Percentiles rank a stretch among this genome's conserved stretches.
phyloP scores from a whole-genome alignment of 2,888 invertebrate genomes.

The Machimus atricapillus region DNA sequence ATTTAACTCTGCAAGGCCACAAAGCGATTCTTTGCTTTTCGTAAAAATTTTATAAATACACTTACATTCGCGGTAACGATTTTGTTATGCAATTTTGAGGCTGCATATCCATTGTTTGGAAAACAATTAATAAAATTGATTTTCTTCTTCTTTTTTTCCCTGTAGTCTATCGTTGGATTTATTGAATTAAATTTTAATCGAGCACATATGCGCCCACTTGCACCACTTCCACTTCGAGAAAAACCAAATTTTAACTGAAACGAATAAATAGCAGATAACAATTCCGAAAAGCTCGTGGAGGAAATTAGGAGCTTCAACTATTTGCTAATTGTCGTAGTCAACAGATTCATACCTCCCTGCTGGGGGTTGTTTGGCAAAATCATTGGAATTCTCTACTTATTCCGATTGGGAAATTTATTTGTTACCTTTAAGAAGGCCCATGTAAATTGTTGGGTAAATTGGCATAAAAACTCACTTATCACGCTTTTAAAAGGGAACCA shows the following conservation, averaged over 20 bases:
- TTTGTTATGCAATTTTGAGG: background rate
- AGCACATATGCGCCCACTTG: background rate
- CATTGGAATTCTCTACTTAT: background rate
- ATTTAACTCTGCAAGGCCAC: background rate
- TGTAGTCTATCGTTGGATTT: background rate
- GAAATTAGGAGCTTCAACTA: background rate
- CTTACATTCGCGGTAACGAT: slow-evolving; percentile 2
- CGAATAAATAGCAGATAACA: background rate
- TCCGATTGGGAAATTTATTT: background rate
- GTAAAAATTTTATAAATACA: background rate
- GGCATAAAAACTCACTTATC: background rate
- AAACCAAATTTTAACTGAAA: slow-evolving; percentile 13
- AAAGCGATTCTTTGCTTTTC: background rate
- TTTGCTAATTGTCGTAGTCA: slow-evolving; percentile 3
- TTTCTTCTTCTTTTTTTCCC: background rate
- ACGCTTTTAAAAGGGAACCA: background rate
- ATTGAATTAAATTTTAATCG: background rate
- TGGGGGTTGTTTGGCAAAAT: background rate
- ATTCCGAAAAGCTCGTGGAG: background rate
- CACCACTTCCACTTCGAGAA: background rate
- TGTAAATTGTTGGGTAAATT: background rate
- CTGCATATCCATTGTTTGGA: background rate
- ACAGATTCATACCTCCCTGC: background rate
- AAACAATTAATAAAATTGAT: background rate
- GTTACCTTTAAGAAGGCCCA: background rate